Conservation (phyloP, 2,113 vertebrate species). For the Hippocampus barbouri region DNA sequence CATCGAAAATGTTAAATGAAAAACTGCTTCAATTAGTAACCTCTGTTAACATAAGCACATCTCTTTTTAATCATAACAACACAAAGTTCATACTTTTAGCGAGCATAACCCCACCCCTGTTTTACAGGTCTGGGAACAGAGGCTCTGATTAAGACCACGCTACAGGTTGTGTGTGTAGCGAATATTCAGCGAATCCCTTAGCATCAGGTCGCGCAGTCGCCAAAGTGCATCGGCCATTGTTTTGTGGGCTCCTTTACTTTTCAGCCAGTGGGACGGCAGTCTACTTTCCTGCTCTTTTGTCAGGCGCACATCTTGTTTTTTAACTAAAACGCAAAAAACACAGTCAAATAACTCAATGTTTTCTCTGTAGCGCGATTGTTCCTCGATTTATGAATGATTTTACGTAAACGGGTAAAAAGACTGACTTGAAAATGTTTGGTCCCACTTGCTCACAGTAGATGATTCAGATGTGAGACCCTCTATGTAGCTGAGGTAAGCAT, state of each 20-base stretch:
- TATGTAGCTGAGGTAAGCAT: slow-evolving; percentile 95
- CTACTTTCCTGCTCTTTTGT: slow-evolving; percentile 96
- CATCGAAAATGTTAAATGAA: slow-evolving; percentile 60
- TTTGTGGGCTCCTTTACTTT: slow-evolving; percentile 95
- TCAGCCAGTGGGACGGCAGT: slow-evolving; percentile 94
- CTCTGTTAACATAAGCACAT: slow-evolving; percentile 40
- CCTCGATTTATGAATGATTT: not conserved
- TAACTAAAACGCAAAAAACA: slow-evolving; percentile 68
- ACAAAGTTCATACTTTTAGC: slow-evolving; percentile 58
- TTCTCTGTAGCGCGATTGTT: not conserved
- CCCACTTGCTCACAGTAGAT: slow-evolving; percentile 93
- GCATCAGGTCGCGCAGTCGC: slow-evolving; percentile 96
- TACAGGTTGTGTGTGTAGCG: slow-evolving; percentile 90
- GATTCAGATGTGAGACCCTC: slow-evolving; percentile 95
- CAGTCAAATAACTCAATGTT: not conserved
- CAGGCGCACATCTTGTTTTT: slow-evolving; percentile 88
- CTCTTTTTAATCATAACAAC: slow-evolving; percentile 38
- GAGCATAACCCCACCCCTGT: slow-evolving; percentile 48
- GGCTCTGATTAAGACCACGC: slow-evolving; percentile 46
- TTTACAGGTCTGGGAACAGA: slow-evolving; percentile 54
- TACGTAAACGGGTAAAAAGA: not conserved
- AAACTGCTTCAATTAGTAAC: slow-evolving; percentile 48
- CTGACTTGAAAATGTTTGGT: slow-evolving; percentile 91
- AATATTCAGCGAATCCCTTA: slow-evolving; percentile 92
- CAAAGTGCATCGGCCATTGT: slow-evolving; percentile 97